Evolutionary conservation across 2,888 invertebrate species (phyloP).

Genomic region (Lomographa bimaculata): DNA sequence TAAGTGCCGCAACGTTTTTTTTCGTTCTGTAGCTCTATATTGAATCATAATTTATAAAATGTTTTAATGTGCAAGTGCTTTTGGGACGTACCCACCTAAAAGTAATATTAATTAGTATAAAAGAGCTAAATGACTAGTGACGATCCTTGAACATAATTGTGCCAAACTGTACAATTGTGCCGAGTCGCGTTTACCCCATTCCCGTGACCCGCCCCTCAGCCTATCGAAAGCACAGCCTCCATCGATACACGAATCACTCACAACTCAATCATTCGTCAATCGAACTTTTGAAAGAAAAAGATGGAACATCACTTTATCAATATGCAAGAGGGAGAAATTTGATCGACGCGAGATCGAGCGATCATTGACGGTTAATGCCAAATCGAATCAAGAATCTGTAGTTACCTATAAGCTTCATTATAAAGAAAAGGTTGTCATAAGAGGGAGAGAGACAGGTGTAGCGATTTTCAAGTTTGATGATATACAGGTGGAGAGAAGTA

Average conservation of each 20-base stretch:
- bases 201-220: conserved; percentile 39
- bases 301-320: conserved; percentile 50
- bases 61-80: too few species aligned
- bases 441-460: conserved; percentile 57
- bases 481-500: conserved; percentile 50
- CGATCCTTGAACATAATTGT: not conserved
- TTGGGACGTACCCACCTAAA: too few species aligned
- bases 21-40: too few species aligned
- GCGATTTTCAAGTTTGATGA: conserved; percentile 51
- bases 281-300: conserved; percentile 61
- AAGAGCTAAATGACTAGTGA: too few species aligned
- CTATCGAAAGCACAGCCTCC: conserved; percentile 57
- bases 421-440: conserved; percentile 32
- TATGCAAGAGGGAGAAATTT: conserved; percentile 57
- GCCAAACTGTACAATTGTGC: not conserved
- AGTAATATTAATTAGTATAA: too few species aligned
- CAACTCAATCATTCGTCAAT: conserved; percentile 77
- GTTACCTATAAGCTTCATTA: conserved; percentile 37
- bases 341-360: conserved; percentile 47
- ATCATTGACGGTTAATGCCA: conserved; percentile 63
- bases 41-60: too few species aligned
- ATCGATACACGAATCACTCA: conserved; percentile 54
- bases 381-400: conserved; percentile 61
- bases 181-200: conserved; percentile 36
- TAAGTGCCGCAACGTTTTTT: too few species aligned